Conservation (phyloP, 2,888 invertebrate genomes). For the Neelides folsomi region DNA sequence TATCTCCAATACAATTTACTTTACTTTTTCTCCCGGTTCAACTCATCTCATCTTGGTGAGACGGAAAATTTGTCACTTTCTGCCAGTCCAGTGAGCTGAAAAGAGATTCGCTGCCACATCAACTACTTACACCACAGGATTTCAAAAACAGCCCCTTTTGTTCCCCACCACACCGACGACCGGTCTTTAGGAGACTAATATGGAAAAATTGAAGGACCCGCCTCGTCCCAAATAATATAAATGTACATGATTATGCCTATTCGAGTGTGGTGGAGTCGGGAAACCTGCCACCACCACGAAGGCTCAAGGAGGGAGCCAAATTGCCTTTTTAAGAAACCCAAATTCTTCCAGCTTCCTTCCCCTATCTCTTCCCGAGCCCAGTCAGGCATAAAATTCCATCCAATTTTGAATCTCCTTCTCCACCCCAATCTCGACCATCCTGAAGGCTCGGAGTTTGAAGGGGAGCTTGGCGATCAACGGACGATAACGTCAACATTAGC, state of each 20-base stretch:
- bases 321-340: conserved; percentile 9
- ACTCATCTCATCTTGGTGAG: conserved; percentile 11
- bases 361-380: conserved; percentile 6
- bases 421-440: not conserved
- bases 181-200: too few species aligned
- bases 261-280: not conserved
- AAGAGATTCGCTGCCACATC: conserved; percentile 5
- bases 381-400: conserved; percentile 12
- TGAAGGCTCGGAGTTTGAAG: not conserved
- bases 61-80: conserved; percentile 17
- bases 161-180: too few species aligned
- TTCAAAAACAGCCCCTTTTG: too few species aligned
- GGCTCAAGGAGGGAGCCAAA: conserved; percentile 8
- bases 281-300: not conserved
- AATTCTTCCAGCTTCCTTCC: conserved; percentile 9
- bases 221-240: too few species aligned
- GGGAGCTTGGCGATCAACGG: conserved; percentile 4
- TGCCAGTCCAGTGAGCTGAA: conserved; percentile 11
- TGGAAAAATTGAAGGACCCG: too few species aligned
- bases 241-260: too few species aligned
- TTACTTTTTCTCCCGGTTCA: conserved; percentile 4
- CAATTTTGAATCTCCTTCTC: conserved; percentile 12
- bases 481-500: conserved; percentile 10
- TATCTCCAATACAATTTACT: too few species aligned
- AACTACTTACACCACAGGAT: conserved; percentile 1